phyloP scores from a whole-genome alignment of 2,113 vertebrate genomes.

The Micromys minutus region DNA sequence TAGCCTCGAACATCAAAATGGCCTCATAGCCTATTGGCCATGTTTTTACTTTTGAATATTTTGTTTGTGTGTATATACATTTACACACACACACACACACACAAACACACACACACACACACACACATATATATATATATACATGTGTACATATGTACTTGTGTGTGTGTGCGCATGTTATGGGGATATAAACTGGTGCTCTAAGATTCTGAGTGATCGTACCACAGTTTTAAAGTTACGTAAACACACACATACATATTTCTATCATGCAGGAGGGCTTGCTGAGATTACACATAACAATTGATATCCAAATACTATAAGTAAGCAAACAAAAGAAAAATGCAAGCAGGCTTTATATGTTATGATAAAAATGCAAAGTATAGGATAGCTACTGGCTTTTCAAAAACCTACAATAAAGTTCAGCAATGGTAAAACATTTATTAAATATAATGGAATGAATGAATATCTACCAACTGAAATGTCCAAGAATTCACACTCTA shows the following conservation, averaged over 20 bases:
- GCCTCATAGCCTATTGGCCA: not conserved
- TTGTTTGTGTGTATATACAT: not conserved
- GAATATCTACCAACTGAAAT: not conserved
- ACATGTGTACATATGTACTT: not conserved
- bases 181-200: not conserved
- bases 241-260: not conserved
- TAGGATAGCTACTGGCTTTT: not conserved
- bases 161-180: not conserved
- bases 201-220: not conserved
- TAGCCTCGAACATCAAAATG: not conserved
- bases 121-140: too few species aligned
- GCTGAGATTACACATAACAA: not conserved
- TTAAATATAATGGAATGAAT: not conserved
- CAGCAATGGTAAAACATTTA: not conserved
- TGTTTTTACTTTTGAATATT: not conserved
- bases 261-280: not conserved
- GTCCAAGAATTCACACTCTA: not conserved
- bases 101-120: too few species aligned
- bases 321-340: not conserved
- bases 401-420: not conserved
- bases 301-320: not conserved
- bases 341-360: not conserved
- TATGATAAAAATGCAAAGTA: not conserved
- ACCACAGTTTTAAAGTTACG: not conserved
- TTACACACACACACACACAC: not conserved